Evolutionary conservation across 1,140 invertebrate genomes (phyloP).

Genomic region (Zaprionus lachaisei): DNA sequence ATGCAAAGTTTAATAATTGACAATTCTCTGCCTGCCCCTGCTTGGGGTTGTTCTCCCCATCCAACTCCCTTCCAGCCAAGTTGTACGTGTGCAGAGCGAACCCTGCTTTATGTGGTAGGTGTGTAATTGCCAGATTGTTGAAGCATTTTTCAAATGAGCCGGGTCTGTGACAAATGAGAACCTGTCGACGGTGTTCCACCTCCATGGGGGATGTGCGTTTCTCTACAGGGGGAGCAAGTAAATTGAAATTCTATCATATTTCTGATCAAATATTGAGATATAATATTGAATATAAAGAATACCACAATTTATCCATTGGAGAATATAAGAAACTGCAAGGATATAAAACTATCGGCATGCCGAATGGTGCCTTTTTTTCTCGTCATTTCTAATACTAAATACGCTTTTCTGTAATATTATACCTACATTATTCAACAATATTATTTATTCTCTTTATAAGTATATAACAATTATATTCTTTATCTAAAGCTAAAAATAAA

Average conservation of each 20-base stretch:
- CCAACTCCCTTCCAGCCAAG: neutral
- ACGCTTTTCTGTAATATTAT: neutral
- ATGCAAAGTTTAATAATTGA: conserved; percentile 82
- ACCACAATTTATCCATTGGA: too few species aligned
- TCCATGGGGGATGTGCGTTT: conserved; percentile 14
- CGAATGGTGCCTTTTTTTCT: too few species aligned
- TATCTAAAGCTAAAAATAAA: neutral
- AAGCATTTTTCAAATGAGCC: conserved; percentile 58
- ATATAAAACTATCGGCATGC: too few species aligned
- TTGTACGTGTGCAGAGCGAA: conserved; percentile 2
- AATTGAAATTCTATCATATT: neutral
- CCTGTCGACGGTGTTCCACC: conserved; percentile 48
- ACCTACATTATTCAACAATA: neutral
- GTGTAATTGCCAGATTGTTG: conserved; percentile 70
- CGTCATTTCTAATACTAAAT: neutral
- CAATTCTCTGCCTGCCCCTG: conserved; percentile 42
- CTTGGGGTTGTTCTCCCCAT: conserved; percentile 4
- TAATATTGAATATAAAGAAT: too few species aligned
- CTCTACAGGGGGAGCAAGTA: neutral
- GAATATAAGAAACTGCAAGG: too few species aligned
- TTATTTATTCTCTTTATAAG: neutral
- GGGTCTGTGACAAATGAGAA: conserved; percentile 67
- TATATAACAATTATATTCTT: neutral
- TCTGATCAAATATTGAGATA: conserved; percentile 9
- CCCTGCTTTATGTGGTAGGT: conserved; percentile 42